Conservation (phyloP, 2,888 invertebrate species). For the Xestia ashworthii region DNA sequence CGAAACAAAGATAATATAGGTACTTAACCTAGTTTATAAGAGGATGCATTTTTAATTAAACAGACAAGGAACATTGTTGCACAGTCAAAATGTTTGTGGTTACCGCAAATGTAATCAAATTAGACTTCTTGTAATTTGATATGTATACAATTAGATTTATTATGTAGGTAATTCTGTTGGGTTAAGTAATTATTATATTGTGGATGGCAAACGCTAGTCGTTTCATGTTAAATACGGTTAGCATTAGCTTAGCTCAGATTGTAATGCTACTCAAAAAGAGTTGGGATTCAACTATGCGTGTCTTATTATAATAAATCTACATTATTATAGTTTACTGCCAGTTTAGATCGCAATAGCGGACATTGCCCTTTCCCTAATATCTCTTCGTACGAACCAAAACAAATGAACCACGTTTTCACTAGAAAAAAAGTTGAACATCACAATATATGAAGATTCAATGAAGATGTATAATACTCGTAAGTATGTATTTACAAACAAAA, state of each 20-base stretch:
- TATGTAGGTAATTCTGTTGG: not conserved
- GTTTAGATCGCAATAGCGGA: too few species aligned
- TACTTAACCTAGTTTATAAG: too few species aligned
- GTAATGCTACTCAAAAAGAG: not conserved
- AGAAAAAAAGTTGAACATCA: too few species aligned
- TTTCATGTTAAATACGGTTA: constrained; percentile 1
- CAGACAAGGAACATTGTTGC: not conserved
- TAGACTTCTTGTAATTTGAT: not conserved
- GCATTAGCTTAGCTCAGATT: not conserved
- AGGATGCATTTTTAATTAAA: not conserved
- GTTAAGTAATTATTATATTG: not conserved
- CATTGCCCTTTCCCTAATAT: too few species aligned
- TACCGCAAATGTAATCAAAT: not conserved
- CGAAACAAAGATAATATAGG: not conserved
- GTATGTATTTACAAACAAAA: too few species aligned
- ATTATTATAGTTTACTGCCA: not conserved
- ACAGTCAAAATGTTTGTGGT: not conserved
- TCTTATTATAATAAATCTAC: constrained; percentile 11
- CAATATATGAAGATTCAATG: too few species aligned
- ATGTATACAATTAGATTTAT: not conserved
- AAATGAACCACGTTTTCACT: too few species aligned
- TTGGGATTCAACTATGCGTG: not conserved
- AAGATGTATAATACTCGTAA: too few species aligned
- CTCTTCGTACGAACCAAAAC: too few species aligned
- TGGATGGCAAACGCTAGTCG: not conserved